Evolutionary conservation across 2,113 vertebrate genomes (phyloP), one percentile per base, ranked within the genome.

Genomic region (Daubentonia madagascariensis): DNA sequence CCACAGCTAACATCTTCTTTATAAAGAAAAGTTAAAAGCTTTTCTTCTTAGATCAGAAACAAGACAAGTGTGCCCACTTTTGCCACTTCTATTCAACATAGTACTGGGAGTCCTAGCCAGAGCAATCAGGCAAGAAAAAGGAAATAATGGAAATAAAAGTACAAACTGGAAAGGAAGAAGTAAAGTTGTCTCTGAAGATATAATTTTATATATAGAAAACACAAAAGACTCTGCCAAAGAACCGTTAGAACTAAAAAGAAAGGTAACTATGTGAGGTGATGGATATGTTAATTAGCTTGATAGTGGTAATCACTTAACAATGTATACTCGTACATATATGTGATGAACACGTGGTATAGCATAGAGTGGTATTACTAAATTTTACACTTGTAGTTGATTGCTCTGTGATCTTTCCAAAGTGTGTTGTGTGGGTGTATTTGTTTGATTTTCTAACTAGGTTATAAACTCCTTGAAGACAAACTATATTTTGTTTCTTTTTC

Each of bases 371-470:
- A 43, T 48, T 59, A 40, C 1, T 81, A 85, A 81, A 45, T 79
- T 57, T 95, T 78, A 70, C 8, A 72, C 5, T 50, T 61, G 45
- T n/a, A 87, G 8, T 61, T 40, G 50, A 50, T 84, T 85, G 48
- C 63, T 89, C 85, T 70, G 32, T 43, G 92, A 8, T 85, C 22
- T n/a, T 73, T 10, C 65, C 40, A 75, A 61, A 40, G 32, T 90
- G 23, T 52, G 22, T 65, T 25, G 7, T 35, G 54, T 59, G 43
- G 40, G 59, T 54, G 13, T 68, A 11, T 79, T 54, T 75, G 35
- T n/a, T 79, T 86, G 43, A n/a, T 50, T 75, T 92, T 96, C 37
- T 85, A 91, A 89, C 25, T 85, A 40, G 32, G 80, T 81, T 76
- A 78, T 72, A 65, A 85, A 85, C 54, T 89, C 7, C 43, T 75